Evolutionary conservation across 2,797 vertebrate species (phyloP).

Genomic region (Fistularia tabacaria): DNA sequence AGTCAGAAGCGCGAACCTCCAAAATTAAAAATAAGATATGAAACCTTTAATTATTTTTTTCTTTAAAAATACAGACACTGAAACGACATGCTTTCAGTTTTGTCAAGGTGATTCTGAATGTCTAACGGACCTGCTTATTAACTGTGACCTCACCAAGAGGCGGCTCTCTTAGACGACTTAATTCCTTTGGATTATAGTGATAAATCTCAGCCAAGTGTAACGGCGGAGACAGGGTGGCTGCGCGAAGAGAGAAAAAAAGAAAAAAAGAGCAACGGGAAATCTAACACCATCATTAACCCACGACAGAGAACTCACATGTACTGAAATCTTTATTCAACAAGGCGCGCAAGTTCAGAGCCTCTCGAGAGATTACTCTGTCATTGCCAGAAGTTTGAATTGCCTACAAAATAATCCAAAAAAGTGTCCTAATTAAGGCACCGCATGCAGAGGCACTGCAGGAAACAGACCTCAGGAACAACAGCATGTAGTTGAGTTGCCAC

Average conservation of each 20-base stretch:
- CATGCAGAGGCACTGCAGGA: background rate
- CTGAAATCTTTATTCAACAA: no score
- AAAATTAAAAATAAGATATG: no score
- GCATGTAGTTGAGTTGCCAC: no score
- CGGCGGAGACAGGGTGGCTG: slow-evolving; percentile 1
- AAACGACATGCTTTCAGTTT: slow-evolving; percentile 4
- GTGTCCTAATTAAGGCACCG: no score
- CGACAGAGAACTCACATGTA: slow-evolving; percentile 1
- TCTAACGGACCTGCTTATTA: slow-evolving; percentile 37
- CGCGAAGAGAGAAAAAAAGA: background rate
- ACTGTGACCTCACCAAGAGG: slow-evolving; percentile 19
- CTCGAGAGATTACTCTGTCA: no score
- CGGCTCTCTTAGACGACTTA: slow-evolving; percentile 18
- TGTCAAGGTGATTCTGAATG: slow-evolving; percentile 22
- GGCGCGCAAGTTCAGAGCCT: no score
- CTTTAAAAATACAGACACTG: no score
- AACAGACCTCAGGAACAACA: slow-evolving; percentile 5
- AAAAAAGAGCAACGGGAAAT: slow-evolving; percentile 18
- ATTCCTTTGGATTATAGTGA: slow-evolving; percentile 48
- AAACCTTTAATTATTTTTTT: no score
- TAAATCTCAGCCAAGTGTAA: slow-evolving; percentile 36
- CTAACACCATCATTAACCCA: slow-evolving; percentile 22
- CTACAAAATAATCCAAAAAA: no score
- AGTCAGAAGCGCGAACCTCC: no score
- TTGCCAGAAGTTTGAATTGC: no score